Base-by-base conservation (phyloP, 2,888 invertebrate genomes). In the Eupelmus urozonus region DNA sequence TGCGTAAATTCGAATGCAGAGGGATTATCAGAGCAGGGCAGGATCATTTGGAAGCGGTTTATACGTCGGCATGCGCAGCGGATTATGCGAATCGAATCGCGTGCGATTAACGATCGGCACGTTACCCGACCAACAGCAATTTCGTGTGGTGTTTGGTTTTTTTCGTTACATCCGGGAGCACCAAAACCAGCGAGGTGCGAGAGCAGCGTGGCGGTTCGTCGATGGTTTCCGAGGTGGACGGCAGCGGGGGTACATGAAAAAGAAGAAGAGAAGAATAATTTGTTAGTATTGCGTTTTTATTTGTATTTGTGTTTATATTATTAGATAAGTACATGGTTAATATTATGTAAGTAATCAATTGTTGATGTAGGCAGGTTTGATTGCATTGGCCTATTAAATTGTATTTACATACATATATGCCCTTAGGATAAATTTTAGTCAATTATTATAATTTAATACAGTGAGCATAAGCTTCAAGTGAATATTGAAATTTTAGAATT, bases 221-320 rank as follows among this genome's bases (percentile, higher is more conserved):
- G 70, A 62, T 63, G 62, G 49, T 55, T 55, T 51, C 40, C 27
- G 23, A 13, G 18, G 45, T 42, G 16, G 63, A 13, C 2, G 16
- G 23, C n/a, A 13, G 55, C 71, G 70, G 65, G 70, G 60, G 25
- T 74, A 80, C 77, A 82, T 81, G 79, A 79, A 81, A 82, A 80
- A 81, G 82, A 69, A 82, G 53, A 80, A 65, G 53, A 81, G 55
- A 78, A 65, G 73, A 73, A 67, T 3, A 49, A 4, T 62, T 75
- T 60, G 78, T 80, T 82, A 78, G 73, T 78, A 57, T 20, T 60
- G 25, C 18, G 13, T 29, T 25, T 40, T 59, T 20, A 2, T 67
- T 40, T 34, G 34, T 34, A 9, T 34, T 7, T 16, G 45, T 63
- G 59, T 34, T n/a, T n/a, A n/a, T n/a, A n/a, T n/a, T n/a, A n/a